Conservation (phyloP, 2,113 vertebrate species). For the chimpanzee (Pan troglodytes) region DNA sequence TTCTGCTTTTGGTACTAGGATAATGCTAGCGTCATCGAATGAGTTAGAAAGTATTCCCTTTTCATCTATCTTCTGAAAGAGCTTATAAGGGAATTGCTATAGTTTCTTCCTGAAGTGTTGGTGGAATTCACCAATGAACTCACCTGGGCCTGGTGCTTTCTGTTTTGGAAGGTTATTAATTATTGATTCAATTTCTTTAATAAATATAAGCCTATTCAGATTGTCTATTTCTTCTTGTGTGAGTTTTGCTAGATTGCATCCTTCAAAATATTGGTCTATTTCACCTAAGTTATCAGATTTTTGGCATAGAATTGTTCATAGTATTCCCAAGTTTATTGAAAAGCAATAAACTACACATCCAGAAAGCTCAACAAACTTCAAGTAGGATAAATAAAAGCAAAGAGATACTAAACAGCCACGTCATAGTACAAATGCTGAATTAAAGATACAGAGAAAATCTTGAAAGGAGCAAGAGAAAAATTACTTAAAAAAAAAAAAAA, state of each 20-base stretch:
- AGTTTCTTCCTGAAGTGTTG: background rate
- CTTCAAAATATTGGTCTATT: background rate
- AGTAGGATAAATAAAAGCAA: background rate
- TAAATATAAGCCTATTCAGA: background rate
- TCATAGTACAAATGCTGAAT: background rate
- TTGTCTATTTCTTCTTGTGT: background rate
- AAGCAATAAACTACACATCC: background rate
- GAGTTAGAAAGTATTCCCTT: background rate
- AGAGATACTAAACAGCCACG: background rate
- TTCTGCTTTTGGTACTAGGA: background rate
- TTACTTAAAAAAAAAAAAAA: background rate
- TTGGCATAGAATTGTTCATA: background rate
- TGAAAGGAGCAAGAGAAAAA: background rate
- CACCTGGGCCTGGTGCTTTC: background rate
- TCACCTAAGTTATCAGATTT: background rate
- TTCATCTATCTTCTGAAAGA: background rate
- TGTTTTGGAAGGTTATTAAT: slow-evolving; percentile 7
- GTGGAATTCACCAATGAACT: background rate
- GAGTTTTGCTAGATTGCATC: background rate
- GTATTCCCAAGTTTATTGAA: background rate
- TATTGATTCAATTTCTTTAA: background rate
- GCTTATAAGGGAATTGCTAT: background rate
- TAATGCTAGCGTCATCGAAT: background rate
- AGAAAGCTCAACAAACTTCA: background rate
- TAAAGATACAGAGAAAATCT: background rate